These are phyloP conservation scores for Drepanosiphum platanoidis DNA, from an alignment of 2,888 invertebrate species.

Conservation along the genomic window DNA sequence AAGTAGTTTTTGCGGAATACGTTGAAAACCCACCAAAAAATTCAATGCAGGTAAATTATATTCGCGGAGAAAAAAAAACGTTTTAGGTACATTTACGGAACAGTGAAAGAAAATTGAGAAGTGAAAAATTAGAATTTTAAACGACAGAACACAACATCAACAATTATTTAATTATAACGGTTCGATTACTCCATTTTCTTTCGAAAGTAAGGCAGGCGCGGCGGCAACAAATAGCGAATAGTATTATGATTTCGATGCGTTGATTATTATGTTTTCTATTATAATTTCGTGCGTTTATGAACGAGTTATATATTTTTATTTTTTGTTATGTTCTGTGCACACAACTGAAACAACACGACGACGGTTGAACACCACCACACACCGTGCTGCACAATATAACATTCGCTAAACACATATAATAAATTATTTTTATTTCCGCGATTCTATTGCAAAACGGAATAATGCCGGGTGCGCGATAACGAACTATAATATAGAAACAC, in stretches of 20 bases:
- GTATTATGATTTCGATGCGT: neutral
- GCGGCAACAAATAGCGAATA: neutral
- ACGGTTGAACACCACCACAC: neutral
- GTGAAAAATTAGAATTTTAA: neutral
- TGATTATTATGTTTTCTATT: neutral
- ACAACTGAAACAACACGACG: slow-evolving; percentile 40
- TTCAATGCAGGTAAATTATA: neutral
- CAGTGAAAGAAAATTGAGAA: neutral
- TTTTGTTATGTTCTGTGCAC: neutral
- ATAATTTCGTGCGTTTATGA: neutral
- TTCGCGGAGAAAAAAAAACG: neutral
- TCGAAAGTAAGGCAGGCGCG: neutral
- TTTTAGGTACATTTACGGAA: neutral
- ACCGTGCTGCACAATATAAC: neutral
- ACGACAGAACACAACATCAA: neutral
- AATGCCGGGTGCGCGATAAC: neutral
- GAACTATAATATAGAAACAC: neutral
- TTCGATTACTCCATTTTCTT: neutral
- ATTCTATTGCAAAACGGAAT: neutral
- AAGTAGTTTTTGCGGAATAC: neutral
- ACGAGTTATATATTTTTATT: neutral
- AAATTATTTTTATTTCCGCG: slow-evolving; percentile 16
- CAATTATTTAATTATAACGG: no score
- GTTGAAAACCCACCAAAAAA: slow-evolving; percentile 1
- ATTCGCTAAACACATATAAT: neutral